These are phyloP conservation scores for Drosophila burlai DNA, from an alignment of 1,140 invertebrate genomes.

Conservation along the genomic window DNA sequence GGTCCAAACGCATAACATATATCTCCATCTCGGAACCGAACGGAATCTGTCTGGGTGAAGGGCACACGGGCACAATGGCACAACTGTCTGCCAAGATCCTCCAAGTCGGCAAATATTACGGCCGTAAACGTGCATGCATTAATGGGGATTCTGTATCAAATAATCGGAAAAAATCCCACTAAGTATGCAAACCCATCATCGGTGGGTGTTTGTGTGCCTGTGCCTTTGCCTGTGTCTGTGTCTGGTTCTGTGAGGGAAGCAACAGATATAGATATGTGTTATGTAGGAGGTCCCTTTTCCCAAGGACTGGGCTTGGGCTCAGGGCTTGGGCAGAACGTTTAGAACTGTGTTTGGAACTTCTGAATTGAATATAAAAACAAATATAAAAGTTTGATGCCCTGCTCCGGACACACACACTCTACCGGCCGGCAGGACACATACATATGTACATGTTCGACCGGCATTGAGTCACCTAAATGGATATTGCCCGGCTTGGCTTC, in stretches of 20 bases:
- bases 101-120: slow-evolving; percentile 62
- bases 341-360: slow-evolving; percentile 56
- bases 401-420: slow-evolving; percentile 11
- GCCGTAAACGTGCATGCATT: slow-evolving; percentile 62
- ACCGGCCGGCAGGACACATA: slow-evolving; percentile 16
- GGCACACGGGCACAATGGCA: slow-evolving; percentile 46
- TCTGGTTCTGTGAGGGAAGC: slow-evolving; percentile 24
- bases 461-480: slow-evolving; percentile 70
- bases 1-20: slow-evolving; percentile 16
- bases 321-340: slow-evolving; percentile 18
- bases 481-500: slow-evolving; percentile 60
- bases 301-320: slow-evolving; percentile 1
- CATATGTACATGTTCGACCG: slow-evolving; percentile 53
- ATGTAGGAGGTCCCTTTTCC: slow-evolving; percentile 28
- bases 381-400: slow-evolving; percentile 75
- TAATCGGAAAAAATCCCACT: slow-evolving; percentile 53
- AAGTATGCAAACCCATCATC: slow-evolving; percentile 50
- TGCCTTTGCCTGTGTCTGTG: neutral
- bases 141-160: slow-evolving; percentile 68
- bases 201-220: slow-evolving; percentile 2
- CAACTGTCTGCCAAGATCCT: slow-evolving; percentile 54
- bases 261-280: slow-evolving; percentile 48
- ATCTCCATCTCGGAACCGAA: slow-evolving; percentile 22
- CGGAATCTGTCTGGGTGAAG: slow-evolving; percentile 49
- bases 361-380: slow-evolving; percentile 82